phyloP scores from a whole-genome alignment of 2,113 vertebrate genomes.

The Crypturellus undulatus region DNA sequence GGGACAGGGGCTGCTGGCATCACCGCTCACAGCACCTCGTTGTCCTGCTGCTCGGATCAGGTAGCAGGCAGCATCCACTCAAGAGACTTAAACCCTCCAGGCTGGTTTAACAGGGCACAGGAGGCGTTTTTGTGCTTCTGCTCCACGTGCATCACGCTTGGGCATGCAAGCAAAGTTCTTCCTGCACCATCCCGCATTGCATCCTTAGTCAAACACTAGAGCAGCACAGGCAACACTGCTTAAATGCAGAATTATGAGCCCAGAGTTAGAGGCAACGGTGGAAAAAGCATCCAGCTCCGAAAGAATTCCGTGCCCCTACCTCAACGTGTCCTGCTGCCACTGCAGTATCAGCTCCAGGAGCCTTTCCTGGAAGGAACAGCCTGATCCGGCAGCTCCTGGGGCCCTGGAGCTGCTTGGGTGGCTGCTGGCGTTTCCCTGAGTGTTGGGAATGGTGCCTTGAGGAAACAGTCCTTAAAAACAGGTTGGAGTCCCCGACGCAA shows the following conservation, averaged over 20 bases:
- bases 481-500: background rate
- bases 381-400: background rate
- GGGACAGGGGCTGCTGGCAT: too few species aligned
- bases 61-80: background rate
- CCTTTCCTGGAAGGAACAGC: fast-evolving
- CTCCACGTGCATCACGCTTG: fast-evolving
- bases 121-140: background rate
- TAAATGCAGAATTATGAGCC: fast-evolving
- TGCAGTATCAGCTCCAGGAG: background rate
- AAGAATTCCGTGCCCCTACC: background rate
- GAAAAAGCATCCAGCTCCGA: background rate
- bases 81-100: fast-evolving
- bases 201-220: background rate
- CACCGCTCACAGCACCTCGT: background rate
- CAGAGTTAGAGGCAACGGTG: background rate
- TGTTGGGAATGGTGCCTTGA: fast-evolving
- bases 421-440: background rate
- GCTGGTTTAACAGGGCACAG: background rate
- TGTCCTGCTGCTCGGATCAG: background rate
- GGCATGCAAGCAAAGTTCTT: background rate
- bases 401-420: background rate
- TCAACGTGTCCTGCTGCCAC: fast-evolving
- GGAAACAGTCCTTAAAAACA: background rate
- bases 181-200: background rate
- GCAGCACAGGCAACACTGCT: background rate